Evolutionary conservation across 2,797 vertebrate species (phyloP).

Genomic region (Spondyliosoma cantharus): DNA sequence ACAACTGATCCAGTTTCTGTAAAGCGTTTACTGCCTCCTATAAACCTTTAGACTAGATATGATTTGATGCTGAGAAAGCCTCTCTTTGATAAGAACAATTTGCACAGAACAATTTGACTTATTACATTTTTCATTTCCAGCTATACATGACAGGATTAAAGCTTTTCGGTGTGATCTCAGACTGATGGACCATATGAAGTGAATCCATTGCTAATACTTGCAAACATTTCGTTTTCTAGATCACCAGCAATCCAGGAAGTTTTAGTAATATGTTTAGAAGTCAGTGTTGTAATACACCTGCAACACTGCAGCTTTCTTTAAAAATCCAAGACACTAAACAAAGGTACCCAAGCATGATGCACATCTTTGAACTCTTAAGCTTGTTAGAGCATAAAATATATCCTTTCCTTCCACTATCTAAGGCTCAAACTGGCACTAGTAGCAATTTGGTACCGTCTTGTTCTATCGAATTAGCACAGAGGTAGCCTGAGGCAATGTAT

Average conservation of each 20-base stretch:
- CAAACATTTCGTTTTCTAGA: background rate
- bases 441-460: background rate
- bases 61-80: no score
- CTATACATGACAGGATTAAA: no score
- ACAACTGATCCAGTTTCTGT: no score
- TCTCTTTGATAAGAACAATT: no score
- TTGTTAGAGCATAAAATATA: background rate
- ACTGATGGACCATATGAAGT: background rate
- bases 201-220: background rate
- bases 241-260: background rate
- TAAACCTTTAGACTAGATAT: no score
- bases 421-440: background rate
- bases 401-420: background rate
- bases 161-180: background rate
- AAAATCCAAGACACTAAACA: background rate
- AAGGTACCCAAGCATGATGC: background rate
- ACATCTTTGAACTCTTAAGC: conserved; percentile 4
- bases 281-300: background rate
- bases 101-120: no score
- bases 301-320: background rate
- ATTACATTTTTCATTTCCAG: no score
- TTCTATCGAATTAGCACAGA: background rate
- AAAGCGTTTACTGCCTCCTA: no score
- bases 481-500: background rate
- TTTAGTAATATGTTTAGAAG: background rate